Conservation (phyloP, 2,113 vertebrate genomes). For the Coturnix japonica region DNA sequence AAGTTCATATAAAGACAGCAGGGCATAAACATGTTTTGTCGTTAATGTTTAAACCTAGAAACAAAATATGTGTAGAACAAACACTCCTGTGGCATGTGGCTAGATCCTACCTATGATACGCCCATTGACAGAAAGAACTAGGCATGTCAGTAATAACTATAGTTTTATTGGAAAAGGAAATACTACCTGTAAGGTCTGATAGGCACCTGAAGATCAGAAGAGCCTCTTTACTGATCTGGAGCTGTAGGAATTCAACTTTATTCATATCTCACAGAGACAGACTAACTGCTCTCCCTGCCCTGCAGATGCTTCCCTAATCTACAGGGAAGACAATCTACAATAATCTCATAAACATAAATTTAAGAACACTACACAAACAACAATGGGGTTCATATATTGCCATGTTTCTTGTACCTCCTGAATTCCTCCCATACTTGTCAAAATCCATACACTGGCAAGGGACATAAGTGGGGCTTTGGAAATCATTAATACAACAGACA, state of each 20-base stretch:
- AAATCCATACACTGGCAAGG: background rate
- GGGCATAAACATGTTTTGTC: background rate
- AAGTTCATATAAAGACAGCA: background rate
- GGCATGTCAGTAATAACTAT: background rate
- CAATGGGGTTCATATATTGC: background rate
- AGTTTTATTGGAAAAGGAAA: background rate
- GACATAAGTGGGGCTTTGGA: accelerated
- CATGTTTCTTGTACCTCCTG: background rate
- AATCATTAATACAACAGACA: background rate
- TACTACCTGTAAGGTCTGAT: background rate
- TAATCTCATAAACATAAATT: background rate
- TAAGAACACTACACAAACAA: background rate
- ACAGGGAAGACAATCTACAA: background rate
- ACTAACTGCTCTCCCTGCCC: background rate
- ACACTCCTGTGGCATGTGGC: background rate
- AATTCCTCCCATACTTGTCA: background rate
- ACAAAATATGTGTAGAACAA: background rate
- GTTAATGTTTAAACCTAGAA: background rate
- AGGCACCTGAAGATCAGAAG: background rate
- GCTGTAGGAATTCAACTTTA: background rate
- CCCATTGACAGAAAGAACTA: background rate
- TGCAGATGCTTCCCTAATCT: background rate
- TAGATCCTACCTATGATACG: background rate
- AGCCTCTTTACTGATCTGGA: background rate
- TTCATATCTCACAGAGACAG: background rate